phyloP scores from a whole-genome alignment of 2,888 invertebrate species.

The Calliphora vomitoria region DNA sequence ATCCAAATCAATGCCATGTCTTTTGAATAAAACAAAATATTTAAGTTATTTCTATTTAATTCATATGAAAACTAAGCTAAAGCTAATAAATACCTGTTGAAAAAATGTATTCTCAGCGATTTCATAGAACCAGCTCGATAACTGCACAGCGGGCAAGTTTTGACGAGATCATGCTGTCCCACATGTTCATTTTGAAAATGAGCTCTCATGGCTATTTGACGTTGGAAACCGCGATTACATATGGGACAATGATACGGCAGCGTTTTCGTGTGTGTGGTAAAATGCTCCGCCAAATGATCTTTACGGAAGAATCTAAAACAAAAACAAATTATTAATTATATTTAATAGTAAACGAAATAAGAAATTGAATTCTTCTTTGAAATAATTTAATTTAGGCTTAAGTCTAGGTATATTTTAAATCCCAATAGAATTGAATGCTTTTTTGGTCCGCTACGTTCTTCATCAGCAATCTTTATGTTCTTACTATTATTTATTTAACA shows the following conservation, averaged over 20 bases:
- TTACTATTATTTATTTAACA: too few species aligned
- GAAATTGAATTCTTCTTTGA: too few species aligned
- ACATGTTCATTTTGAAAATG: conserved; percentile 97
- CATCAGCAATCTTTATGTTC: too few species aligned
- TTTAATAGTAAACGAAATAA: too few species aligned
- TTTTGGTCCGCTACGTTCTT: not conserved
- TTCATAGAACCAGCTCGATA: conserved; percentile 96
- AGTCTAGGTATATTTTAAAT: too few species aligned
- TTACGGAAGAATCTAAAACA: conserved; percentile 92
- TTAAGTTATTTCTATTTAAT: not conserved
- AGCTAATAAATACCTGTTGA: conserved; percentile 88
- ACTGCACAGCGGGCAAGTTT: conserved; percentile 95
- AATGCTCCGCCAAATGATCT: conserved; percentile 96
- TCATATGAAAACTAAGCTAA: not conserved
- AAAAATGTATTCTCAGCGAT: conserved; percentile 94
- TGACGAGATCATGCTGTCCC: conserved; percentile 94
- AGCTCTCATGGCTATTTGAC: conserved; percentile 96
- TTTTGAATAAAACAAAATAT: conserved; percentile 78
- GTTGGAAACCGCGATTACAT: conserved; percentile 95
- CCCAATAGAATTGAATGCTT: not conserved
- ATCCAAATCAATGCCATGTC: conserved; percentile 95
- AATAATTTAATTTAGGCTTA: too few species aligned
- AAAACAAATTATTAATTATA: not conserved
- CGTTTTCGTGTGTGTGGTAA: conserved; percentile 96
- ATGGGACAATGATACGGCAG: conserved; percentile 97